Base-by-base conservation (phyloP, 2,888 invertebrate species). In the Drosophila parthenogenetica region DNA sequence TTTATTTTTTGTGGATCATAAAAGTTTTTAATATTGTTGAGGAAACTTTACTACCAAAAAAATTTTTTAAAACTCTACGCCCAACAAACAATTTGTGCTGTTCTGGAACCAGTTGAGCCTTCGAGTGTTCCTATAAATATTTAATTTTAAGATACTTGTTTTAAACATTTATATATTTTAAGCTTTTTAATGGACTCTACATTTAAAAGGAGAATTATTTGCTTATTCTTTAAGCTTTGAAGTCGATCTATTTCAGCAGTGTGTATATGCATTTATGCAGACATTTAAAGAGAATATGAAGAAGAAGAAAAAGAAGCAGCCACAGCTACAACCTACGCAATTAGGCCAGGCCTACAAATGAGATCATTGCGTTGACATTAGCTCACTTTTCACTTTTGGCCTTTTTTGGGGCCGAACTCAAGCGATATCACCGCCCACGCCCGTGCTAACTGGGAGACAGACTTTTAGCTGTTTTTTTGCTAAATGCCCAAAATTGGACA, bases 361-460 rank as follows among this genome's bases (percentile, higher is more conserved):
- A 87, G 86, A 87, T 87, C 86, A 87, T 74, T 87, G 67, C 65
- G 63, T 69, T 79, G 82, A 79, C 87, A 87, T 83, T 81, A 81
- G 81, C 85, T 89, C 83, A 86, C 87, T 86, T 83, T 83, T 86
- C 88, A 86, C 87, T 85, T 69, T 85, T 85, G 65, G 58, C 87
- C 81, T 65, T 85, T 87, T 82, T 76, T 59, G 85, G 73, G 46
- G 19, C 19, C 37, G 29, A 37, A 25, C 25, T 54, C 45, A 45
- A 50, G 49, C 40, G 48, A 39, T 37, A 55, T 32, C 43, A 43
- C n/a, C 55, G 42, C 32, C 17, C 45, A 42, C 74, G 77, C 69
- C 68, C 78, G 76, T 49, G 25, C 49, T 19, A 32, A 4, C 17
- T 22, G 17, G 5, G 53, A 19, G 22, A 17, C 49, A 14, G 51